These are phyloP conservation scores for Magallana gigas DNA, from an alignment of 1,140 invertebrate genomes.

Conservation along the genomic window DNA sequence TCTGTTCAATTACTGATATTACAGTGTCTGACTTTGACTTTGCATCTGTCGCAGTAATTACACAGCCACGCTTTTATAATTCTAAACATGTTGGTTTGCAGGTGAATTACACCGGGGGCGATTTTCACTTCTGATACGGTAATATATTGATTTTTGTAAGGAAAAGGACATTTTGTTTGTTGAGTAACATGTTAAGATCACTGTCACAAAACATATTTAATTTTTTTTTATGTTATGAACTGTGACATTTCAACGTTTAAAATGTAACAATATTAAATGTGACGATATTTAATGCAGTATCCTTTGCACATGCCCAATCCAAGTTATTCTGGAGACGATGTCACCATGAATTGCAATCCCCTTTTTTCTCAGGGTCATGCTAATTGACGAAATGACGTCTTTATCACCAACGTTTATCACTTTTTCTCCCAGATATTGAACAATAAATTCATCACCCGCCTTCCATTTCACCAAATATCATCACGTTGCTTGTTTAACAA, in stretches of 20 bases:
- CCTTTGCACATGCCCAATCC: not conserved
- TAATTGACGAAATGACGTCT: constrained; percentile 33
- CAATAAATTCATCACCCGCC: constrained; percentile 1
- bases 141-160: no score
- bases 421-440: constrained; percentile 14
- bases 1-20: constrained; percentile 29
- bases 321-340: not conserved
- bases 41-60: not conserved
- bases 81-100: no score
- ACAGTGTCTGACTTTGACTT: not conserved
- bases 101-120: no score
- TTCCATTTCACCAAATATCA: constrained; percentile 8
- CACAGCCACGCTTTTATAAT: no score
- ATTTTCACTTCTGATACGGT: no score
- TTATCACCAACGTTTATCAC: constrained; percentile 28
- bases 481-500: constrained; percentile 30
- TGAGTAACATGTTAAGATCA: no score
- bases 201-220: no score
- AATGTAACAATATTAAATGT: no score
- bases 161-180: no score
- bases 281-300: no score
- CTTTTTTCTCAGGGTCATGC: constrained; percentile 18
- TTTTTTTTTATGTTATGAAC: no score
- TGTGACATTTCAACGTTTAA: no score
- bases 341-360: not conserved